Percentiles rank a stretch among this genome's conserved stretches.
Evolutionary conservation across 2,797 vertebrate genomes (phyloP).

Genomic region (Steatocranus sp.): DNA sequence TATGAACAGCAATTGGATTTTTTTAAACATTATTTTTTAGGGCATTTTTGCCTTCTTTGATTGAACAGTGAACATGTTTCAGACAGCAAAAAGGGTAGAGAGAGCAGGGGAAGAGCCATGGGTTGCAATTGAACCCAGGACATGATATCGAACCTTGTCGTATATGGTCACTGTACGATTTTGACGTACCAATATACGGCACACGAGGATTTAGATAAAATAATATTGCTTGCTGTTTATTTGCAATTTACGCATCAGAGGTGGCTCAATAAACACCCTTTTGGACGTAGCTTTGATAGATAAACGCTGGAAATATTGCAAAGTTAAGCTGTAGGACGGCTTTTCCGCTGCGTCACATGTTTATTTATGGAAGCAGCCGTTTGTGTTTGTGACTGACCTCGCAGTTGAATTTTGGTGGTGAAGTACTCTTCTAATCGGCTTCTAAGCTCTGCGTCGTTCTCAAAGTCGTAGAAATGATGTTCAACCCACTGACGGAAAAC

Average conservation of each 20-base stretch:
- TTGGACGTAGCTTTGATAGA: neutral
- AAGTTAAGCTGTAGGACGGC: neutral
- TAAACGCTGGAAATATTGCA: neutral
- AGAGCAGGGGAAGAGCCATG: neutral
- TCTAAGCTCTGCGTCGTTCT: constrained; percentile 89
- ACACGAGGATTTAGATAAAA: neutral
- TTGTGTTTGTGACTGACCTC: constrained; percentile 73
- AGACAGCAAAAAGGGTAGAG: neutral
- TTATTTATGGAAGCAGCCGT: neutral
- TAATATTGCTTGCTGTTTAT: neutral
- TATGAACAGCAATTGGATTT: neutral
- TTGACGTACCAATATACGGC: neutral
- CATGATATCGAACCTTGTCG: rapidly evolving
- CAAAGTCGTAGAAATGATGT: constrained; percentile 98
- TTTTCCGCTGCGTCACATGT: neutral
- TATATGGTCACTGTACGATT: rapidly evolving
- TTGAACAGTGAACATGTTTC: neutral
- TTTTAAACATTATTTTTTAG: rapidly evolving
- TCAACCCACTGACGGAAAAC: constrained; percentile 99
- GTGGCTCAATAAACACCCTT: neutral
- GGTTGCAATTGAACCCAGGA: neutral
- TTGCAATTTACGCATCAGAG: rapidly evolving
- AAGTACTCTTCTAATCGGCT: constrained; percentile 90
- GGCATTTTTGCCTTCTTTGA: neutral
- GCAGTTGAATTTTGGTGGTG: constrained; percentile 81